phyloP scores from a whole-genome alignment of 2,113 vertebrate species.

The Larimichthys crocea region DNA sequence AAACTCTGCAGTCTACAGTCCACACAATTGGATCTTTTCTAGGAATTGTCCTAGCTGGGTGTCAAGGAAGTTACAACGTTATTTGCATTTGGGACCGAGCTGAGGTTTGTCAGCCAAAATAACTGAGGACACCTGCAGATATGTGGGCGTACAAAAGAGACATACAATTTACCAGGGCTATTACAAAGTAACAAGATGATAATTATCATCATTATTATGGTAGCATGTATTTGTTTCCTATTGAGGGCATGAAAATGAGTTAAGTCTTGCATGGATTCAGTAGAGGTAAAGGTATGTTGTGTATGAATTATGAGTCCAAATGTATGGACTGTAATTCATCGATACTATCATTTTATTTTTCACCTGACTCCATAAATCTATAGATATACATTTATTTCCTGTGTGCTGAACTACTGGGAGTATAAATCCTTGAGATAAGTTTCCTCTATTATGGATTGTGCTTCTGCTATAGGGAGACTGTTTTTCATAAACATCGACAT shows the following conservation, averaged over 20 bases:
- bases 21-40: background rate
- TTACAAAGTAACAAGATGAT: background rate
- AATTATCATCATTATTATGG: background rate
- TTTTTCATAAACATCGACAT: constrained; percentile 40
- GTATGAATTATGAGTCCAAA: constrained; percentile 3
- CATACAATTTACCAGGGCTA: background rate
- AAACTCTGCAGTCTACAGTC: background rate
- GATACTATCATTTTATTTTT: constrained; percentile 30
- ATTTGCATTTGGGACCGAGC: background rate
- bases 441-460: constrained; percentile 23
- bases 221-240: background rate
- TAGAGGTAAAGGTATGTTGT: background rate
- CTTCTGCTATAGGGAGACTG: constrained; percentile 33
- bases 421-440: constrained; percentile 59
- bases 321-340: constrained; percentile 8
- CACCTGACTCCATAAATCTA: constrained; percentile 50
- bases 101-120: background rate
- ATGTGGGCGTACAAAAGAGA: constrained; percentile 11
- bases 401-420: constrained; percentile 26
- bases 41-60: background rate
- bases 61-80: background rate
- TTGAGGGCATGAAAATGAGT: background rate
- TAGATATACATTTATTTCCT: constrained; percentile 49
- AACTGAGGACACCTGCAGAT: constrained; percentile 9
- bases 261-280: constrained; percentile 15